Evolutionary conservation across 2,113 vertebrate species (phyloP).

Genomic region (Oenanthe oenanthe): DNA sequence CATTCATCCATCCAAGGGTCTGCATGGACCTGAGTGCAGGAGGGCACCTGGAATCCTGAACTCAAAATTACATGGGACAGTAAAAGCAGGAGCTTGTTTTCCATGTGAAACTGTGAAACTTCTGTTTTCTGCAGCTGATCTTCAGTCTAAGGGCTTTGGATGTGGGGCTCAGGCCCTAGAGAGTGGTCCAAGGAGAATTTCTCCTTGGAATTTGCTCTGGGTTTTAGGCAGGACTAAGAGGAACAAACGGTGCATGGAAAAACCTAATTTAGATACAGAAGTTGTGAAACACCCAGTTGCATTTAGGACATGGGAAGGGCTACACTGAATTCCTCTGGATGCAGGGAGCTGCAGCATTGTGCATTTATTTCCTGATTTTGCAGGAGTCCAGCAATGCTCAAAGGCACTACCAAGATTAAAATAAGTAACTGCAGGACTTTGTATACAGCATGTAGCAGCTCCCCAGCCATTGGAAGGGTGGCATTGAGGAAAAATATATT

Average conservation of each 20-base stretch:
- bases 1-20: background rate
- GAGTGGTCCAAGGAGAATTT: background rate
- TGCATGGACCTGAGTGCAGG: background rate
- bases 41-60: background rate
- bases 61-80: background rate
- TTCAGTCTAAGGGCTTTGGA: background rate
- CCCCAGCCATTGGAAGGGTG: background rate
- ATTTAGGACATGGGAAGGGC: background rate
- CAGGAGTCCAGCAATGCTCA: background rate
- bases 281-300: background rate
- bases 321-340: accelerated
- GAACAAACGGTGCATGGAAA: background rate
- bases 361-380: background rate
- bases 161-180: background rate
- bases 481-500: background rate
- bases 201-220: background rate
- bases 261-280: background rate
- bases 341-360: background rate
- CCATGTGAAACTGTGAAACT: background rate
- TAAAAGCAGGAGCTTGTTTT: background rate
- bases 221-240: background rate
- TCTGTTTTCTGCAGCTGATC: background rate
- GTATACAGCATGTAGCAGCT: accelerated
- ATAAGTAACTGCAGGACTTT: background rate
- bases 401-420: background rate